Evolutionary conservation across 2,797 vertebrate genomes (phyloP).

Genomic region (Esox lucius): DNA sequence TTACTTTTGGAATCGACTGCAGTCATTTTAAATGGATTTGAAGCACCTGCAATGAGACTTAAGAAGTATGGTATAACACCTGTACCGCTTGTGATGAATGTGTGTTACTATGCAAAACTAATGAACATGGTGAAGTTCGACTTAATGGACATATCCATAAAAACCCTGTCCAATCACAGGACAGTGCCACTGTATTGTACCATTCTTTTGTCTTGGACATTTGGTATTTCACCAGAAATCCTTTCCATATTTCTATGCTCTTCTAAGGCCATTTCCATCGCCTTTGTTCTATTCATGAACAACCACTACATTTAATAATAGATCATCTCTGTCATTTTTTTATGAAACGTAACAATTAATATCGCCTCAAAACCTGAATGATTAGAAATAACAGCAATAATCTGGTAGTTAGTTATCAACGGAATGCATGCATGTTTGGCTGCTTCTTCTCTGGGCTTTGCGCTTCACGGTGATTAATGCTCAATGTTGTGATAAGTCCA

Average conservation of each 20-base stretch:
- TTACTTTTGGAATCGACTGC: no score
- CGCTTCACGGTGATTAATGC: conserved; percentile 27
- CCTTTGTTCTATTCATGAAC: conserved; percentile 28
- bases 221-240: background rate
- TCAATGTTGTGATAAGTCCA: conserved; percentile 29
- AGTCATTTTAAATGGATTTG: no score
- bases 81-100: background rate
- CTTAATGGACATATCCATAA: background rate
- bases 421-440: conserved; percentile 18
- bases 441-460: background rate
- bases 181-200: background rate
- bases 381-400: conserved; percentile 35
- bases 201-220: background rate
- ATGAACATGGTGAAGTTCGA: conserved; percentile 9
- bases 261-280: conserved; percentile 61
- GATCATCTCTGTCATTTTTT: conserved; percentile 16
- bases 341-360: conserved; percentile 19
- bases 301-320: conserved; percentile 18
- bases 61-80: background rate
- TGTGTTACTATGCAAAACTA: background rate
- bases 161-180: background rate
- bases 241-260: conserved; percentile 18
- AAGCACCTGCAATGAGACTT: background rate
- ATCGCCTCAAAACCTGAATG: conserved; percentile 43
- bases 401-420: conserved; percentile 31